phyloP scores from a whole-genome alignment of 2,113 vertebrate species.

The Eolophus roseicapilla region DNA sequence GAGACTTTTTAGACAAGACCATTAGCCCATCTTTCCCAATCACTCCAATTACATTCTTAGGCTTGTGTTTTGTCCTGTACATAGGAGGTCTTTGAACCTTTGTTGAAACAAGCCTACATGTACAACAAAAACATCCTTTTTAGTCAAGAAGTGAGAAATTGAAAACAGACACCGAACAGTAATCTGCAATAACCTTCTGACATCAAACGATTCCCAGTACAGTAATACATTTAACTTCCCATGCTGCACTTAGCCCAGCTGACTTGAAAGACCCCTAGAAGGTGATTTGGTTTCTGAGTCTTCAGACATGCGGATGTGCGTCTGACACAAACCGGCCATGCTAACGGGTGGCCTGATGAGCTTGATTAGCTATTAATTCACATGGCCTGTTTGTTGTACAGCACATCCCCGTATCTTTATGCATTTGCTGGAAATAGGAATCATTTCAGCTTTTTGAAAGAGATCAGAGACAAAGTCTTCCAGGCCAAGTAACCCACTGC shows the following conservation, averaged over 20 bases:
- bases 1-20: not conserved
- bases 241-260: not conserved
- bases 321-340: not conserved
- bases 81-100: slow-evolving; percentile 44
- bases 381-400: rapidly evolving
- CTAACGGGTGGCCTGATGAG: not conserved
- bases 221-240: not conserved
- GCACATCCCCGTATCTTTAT: not conserved
- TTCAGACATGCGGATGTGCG: not conserved
- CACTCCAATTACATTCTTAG: not conserved
- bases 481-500: not conserved
- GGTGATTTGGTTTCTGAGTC: not conserved
- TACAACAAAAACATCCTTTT: slow-evolving; percentile 52
- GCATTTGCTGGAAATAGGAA: not conserved
- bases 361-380: not conserved
- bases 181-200: not conserved
- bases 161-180: not conserved
- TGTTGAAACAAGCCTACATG: not conserved
- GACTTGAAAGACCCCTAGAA: not conserved
- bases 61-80: slow-evolving; percentile 28
- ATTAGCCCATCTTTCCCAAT: not conserved
- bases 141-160: slow-evolving; percentile 29
- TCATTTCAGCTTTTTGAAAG: not conserved
- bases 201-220: not conserved
- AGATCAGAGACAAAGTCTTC: not conserved